phyloP scores from a whole-genome alignment of 2,797 vertebrate genomes.

The Silurus aristotelis region DNA sequence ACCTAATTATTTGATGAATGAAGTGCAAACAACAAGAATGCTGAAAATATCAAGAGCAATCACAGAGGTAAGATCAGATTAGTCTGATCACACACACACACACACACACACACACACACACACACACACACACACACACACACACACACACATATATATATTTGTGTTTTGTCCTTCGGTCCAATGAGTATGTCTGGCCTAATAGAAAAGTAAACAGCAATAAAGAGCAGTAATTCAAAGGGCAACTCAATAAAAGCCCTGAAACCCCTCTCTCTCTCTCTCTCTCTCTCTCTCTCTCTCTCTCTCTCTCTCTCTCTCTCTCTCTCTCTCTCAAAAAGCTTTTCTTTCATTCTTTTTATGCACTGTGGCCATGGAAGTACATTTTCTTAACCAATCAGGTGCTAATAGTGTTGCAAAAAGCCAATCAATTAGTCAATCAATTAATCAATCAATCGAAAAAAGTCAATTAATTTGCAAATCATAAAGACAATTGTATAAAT shows the following conservation, averaged over 20 bases:
- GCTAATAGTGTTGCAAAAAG: not conserved
- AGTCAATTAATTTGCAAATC: no score
- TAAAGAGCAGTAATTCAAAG: conserved; percentile 47
- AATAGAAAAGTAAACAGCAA: conserved; percentile 58
- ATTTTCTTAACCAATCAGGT: not conserved
- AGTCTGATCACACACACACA: no score
- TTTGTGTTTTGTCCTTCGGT: conserved; percentile 29
- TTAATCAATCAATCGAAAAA: no score
- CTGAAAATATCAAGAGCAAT: not conserved
- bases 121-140: no score
- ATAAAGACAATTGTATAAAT: no score
- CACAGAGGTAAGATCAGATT: not conserved
- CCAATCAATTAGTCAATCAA: not conserved
- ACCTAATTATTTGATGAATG: not conserved
- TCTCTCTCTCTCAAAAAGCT: conserved; percentile 27
- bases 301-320: conserved; percentile 17
- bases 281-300: not conserved
- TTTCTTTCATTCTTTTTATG: conserved; percentile 1
- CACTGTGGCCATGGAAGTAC: not conserved
- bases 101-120: no score
- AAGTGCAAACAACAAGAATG: not conserved
- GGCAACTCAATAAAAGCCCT: conserved; percentile 49
- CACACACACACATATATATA: not conserved
- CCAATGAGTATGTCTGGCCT: conserved; percentile 32
- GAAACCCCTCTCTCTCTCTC: conserved; percentile 40